These are phyloP conservation scores for Toxotes chatareus DNA, from an alignment of 2,113 vertebrate genomes.

Conservation along the genomic window DNA sequence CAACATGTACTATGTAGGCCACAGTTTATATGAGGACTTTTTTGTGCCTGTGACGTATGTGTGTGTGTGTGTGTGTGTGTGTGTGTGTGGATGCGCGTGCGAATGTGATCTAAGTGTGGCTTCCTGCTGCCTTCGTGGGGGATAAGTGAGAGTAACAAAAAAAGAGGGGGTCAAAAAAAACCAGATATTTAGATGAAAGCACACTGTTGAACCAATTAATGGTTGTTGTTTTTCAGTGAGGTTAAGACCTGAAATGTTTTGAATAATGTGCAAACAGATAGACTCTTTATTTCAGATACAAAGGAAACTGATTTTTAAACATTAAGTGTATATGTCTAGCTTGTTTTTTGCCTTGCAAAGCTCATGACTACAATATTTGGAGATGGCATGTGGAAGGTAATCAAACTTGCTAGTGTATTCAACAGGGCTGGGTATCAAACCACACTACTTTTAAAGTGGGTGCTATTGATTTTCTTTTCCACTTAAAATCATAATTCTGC, in stretches of 20 bases:
- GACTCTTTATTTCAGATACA: background rate
- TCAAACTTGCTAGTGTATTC: too few species aligned
- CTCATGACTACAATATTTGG: background rate
- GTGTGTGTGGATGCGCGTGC: background rate
- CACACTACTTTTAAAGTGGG: too few species aligned
- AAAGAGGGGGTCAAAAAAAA: background rate
- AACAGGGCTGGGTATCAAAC: too few species aligned
- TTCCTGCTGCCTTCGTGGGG: background rate
- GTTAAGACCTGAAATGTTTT: background rate
- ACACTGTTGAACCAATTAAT: background rate
- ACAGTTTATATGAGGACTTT: constrained; percentile 31
- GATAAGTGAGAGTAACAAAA: background rate
- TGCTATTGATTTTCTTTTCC: too few species aligned
- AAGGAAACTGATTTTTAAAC: background rate
- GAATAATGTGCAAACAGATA: background rate
- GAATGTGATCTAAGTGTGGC: background rate
- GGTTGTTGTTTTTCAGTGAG: background rate
- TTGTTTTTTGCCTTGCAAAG: background rate
- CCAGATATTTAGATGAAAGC: background rate
- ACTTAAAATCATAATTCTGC: too few species aligned
- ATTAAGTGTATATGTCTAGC: background rate
- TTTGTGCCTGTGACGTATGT: constrained; percentile 13
- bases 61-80: background rate
- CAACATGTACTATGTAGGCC: constrained; percentile 55
- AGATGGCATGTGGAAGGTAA: too few species aligned